Conservation (phyloP, 2,797 vertebrate genomes). For the Liasis olivaceus region DNA sequence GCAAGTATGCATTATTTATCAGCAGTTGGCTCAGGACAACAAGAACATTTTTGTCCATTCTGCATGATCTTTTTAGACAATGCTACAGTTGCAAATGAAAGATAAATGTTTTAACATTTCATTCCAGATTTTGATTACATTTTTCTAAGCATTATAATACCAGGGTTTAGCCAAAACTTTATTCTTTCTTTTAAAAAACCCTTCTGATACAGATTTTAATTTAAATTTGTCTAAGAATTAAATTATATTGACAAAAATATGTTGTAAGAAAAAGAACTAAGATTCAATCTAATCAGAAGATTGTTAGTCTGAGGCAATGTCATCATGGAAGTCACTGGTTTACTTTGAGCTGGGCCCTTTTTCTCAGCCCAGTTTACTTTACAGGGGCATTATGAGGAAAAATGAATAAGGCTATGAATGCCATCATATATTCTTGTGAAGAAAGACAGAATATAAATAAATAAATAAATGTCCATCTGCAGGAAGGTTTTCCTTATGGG, state of each 20-base stretch:
- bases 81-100: neutral
- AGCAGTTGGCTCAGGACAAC: neutral
- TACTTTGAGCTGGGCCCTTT: neutral
- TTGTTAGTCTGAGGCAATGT: neutral
- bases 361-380: neutral
- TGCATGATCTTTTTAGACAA: neutral
- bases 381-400: neutral
- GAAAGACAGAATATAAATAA: neutral
- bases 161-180: neutral
- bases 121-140: neutral
- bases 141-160: neutral
- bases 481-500: neutral
- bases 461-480: neutral
- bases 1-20: neutral
- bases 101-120: neutral
- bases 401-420: neutral
- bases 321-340: neutral
- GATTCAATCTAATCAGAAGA: neutral
- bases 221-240: neutral
- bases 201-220: neutral
- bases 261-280: neutral
- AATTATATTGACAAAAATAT: neutral
- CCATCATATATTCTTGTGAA: neutral
- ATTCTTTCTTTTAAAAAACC: neutral
- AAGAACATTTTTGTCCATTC: neutral